These are phyloP conservation scores for Melolontha melolontha DNA, from an alignment of 2,888 invertebrate species.

Conservation along the genomic window DNA sequence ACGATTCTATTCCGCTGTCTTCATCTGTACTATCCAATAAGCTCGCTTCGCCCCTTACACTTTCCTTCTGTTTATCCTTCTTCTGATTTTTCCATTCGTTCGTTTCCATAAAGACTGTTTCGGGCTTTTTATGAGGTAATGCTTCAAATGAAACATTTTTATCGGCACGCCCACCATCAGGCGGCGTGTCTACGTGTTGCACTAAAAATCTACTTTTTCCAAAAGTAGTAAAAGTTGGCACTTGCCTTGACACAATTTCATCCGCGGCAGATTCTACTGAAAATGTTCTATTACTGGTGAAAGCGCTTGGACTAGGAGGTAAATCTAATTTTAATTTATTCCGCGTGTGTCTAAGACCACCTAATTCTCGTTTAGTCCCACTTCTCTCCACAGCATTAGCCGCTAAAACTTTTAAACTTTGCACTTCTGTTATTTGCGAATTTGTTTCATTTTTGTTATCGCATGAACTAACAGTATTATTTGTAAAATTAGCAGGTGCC, in stretches of 20 bases:
- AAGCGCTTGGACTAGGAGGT: slow-evolving; percentile 69
- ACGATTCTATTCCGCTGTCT: slow-evolving; percentile 75
- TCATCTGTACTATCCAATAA: slow-evolving; percentile 75
- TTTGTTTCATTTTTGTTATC: slow-evolving; percentile 40
- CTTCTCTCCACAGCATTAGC: slow-evolving; percentile 56
- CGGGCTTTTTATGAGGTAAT: slow-evolving; percentile 60
- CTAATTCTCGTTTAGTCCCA: slow-evolving; percentile 63
- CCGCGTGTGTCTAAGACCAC: slow-evolving; percentile 79
- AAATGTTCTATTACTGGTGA: slow-evolving; percentile 54
- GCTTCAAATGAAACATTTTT: slow-evolving; percentile 65
- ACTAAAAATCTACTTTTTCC: slow-evolving; percentile 68
- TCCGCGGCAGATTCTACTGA: slow-evolving; percentile 51
- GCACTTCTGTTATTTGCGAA: slow-evolving; percentile 49
- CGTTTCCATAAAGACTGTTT: slow-evolving; percentile 17
- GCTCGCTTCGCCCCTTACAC: slow-evolving; percentile 70
- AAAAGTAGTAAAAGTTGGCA: slow-evolving; percentile 72
- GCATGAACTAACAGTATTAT: slow-evolving; percentile 42
- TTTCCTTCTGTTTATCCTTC: slow-evolving; percentile 47
- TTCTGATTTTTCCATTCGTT: slow-evolving; percentile 38
- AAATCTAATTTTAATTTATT: slow-evolving; percentile 79
- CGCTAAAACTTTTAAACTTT: slow-evolving; percentile 58
- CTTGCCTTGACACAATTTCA: slow-evolving; percentile 55
- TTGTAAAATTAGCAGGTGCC: slow-evolving; percentile 65
- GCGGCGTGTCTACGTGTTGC: slow-evolving; percentile 64
- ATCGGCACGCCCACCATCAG: slow-evolving; percentile 52